Evolutionary conservation across 1,140 invertebrate species (phyloP).

Genomic region (Tetragonula clypearis): DNA sequence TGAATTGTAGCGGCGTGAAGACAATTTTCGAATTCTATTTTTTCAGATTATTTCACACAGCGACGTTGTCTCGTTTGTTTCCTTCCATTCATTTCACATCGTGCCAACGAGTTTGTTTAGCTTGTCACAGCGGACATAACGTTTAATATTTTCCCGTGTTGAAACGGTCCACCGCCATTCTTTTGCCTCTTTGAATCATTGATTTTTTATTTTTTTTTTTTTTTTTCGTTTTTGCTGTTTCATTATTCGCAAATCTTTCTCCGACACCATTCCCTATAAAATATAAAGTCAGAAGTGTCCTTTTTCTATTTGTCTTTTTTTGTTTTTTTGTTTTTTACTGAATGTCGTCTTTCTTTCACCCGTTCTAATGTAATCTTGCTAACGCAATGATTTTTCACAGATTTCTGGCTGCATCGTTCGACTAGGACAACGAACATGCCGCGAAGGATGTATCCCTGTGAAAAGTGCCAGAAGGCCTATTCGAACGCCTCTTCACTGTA

Average conservation of each 20-base stretch:
- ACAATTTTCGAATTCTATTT: not conserved
- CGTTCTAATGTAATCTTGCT: not conserved
- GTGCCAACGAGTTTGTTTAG: not conserved
- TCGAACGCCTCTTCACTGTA: slow-evolving; percentile 74
- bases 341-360: not conserved
- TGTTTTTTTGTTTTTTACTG: not conserved
- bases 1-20: not conserved
- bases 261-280: not conserved
- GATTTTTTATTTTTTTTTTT: not conserved
- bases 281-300: not conserved
- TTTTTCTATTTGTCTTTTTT: not conserved
- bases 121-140: not conserved
- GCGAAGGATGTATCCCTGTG: slow-evolving; percentile 60
- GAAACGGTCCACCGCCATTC: not conserved
- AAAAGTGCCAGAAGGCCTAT: slow-evolving; percentile 72
- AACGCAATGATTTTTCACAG: slow-evolving; percentile 59
- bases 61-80: not conserved
- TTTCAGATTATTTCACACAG: not conserved
- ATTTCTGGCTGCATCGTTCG: slow-evolving; percentile 34
- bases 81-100: not conserved
- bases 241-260: not conserved
- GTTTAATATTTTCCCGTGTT: not conserved
- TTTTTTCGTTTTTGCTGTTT: not conserved
- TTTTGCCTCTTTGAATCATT: not conserved
- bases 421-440: slow-evolving; percentile 16